phyloP scores from a whole-genome alignment of 1,140 invertebrate genomes.

The Coenobita brevimanus region DNA sequence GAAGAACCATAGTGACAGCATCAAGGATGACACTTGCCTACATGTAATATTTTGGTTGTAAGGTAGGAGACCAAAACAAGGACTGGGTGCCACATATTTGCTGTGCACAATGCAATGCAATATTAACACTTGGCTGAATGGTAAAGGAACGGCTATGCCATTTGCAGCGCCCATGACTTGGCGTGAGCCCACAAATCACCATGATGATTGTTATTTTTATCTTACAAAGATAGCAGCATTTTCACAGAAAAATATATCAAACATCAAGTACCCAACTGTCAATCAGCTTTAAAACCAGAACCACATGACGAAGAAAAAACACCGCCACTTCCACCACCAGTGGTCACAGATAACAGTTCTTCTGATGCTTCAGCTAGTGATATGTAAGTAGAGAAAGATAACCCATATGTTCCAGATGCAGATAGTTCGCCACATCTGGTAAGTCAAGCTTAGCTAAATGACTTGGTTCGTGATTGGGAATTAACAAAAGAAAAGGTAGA shows the following conservation, averaged over 20 bases:
- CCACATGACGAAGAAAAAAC: constrained; percentile 18
- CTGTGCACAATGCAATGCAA: neutral
- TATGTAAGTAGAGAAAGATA: constrained; percentile 14
- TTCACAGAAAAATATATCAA: constrained; percentile 31
- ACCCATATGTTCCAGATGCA: neutral
- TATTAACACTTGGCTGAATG: neutral
- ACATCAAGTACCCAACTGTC: constrained; percentile 20
- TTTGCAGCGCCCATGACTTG: neutral
- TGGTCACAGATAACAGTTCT: constrained; percentile 4
- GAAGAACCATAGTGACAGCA: too few relatives aligned
- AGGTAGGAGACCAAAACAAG: neutral
- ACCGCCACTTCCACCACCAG: constrained; percentile 32
- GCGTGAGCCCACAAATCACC: constrained; percentile 17
- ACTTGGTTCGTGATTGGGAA: too few relatives aligned
- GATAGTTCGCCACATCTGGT: neutral
- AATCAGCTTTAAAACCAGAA: neutral
- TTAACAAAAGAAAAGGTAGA: too few relatives aligned
- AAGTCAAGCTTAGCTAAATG: constrained; percentile 4
- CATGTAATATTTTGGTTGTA: constrained; percentile 10
- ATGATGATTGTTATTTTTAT: constrained; percentile 1
- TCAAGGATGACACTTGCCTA: neutral
- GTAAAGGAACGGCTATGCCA: neutral
- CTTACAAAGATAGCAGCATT: constrained; percentile 20
- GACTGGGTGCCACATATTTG: neutral
- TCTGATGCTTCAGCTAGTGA: neutral